A percentile compares a stretch with the other conserved stretches of the same genome.
These are phyloP conservation scores for Anguilla megastoma DNA, from an alignment of 2,797 vertebrate genomes.

Conservation along the genomic window DNA sequence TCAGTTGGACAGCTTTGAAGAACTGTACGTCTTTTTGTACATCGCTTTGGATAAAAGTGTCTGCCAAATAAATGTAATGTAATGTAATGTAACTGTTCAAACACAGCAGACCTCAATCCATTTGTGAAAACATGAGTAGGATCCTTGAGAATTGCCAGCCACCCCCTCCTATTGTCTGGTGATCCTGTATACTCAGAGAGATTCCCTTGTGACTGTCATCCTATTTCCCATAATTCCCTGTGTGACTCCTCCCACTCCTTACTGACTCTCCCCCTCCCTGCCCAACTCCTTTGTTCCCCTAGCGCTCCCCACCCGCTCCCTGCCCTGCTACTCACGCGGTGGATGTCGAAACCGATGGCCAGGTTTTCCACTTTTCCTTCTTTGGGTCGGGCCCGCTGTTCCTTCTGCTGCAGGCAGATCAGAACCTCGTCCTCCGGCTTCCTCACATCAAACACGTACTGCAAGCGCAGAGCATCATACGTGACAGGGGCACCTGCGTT, in stretches of 20 bases:
- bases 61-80: too few relatives aligned
- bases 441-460: conserved; percentile 91
- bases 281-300: background rate
- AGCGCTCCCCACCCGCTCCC: conserved; percentile 1
- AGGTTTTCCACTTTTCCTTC: conserved; percentile 87
- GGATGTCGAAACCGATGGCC: conserved; percentile 91
- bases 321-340: conserved; percentile 73
- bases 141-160: background rate
- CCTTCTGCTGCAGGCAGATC: conserved; percentile 90
- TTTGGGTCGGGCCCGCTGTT: conserved; percentile 77
- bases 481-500: background rate
- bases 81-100: background rate
- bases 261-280: background rate
- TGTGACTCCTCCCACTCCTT: background rate
- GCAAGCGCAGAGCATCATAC: conserved; percentile 16
- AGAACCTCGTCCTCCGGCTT: conserved; percentile 89
- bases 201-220: background rate
- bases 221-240: background rate
- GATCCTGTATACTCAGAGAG: background rate
- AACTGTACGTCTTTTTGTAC: background rate
- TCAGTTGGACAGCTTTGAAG: background rate
- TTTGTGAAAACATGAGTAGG: background rate
- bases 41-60: too few relatives aligned
- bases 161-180: background rate
- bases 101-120: background rate